A percentile compares a stretch with the other conserved stretches of the same genome.
Evolutionary conservation across 2,888 invertebrate genomes (phyloP).

Genomic region (Ochropleura leucogaster): DNA sequence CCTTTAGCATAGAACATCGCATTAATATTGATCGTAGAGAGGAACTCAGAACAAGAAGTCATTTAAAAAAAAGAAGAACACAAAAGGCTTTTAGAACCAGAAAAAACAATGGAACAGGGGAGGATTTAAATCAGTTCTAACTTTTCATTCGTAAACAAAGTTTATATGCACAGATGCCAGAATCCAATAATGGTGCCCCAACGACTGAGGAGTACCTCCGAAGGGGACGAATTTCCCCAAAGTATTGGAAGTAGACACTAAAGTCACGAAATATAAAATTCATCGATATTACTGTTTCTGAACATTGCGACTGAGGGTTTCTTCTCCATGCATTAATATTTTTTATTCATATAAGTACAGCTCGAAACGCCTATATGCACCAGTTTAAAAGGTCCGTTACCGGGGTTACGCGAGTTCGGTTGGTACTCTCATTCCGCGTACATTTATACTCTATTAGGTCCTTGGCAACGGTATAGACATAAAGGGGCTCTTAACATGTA

Average conservation of each 20-base stretch:
- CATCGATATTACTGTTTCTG: conserved; percentile 83
- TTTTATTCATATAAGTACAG: conserved; percentile 61
- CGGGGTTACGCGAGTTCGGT: conserved; percentile 53
- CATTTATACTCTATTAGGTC: conserved; percentile 75
- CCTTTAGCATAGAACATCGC: background rate
- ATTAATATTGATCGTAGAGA: background rate
- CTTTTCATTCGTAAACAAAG: conserved; percentile 85
- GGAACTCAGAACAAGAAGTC: background rate
- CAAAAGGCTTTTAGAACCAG: conserved; percentile 30
- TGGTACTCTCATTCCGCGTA: conserved; percentile 65
- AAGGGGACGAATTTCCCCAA: conserved; percentile 85
- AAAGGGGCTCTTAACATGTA: conserved; percentile 85
- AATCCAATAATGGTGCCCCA: conserved; percentile 87
- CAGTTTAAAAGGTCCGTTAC: conserved; percentile 60
- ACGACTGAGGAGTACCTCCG: conserved; percentile 74
- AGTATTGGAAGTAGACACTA: conserved; percentile 81
- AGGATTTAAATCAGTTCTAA: conserved; percentile 80
- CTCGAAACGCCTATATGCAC: conserved; percentile 45
- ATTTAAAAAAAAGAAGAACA: conserved; percentile 18
- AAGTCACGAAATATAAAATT: conserved; percentile 87
- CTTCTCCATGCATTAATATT: conserved; percentile 54
- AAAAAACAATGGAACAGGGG: conserved; percentile 63
- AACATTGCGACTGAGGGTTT: conserved; percentile 70
- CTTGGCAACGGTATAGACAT: conserved; percentile 83
- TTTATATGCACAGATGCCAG: conserved; percentile 86